These are phyloP conservation scores for Yponomeuta sedellus DNA, from an alignment of 2,888 invertebrate genomes.

Conservation along the genomic window DNA sequence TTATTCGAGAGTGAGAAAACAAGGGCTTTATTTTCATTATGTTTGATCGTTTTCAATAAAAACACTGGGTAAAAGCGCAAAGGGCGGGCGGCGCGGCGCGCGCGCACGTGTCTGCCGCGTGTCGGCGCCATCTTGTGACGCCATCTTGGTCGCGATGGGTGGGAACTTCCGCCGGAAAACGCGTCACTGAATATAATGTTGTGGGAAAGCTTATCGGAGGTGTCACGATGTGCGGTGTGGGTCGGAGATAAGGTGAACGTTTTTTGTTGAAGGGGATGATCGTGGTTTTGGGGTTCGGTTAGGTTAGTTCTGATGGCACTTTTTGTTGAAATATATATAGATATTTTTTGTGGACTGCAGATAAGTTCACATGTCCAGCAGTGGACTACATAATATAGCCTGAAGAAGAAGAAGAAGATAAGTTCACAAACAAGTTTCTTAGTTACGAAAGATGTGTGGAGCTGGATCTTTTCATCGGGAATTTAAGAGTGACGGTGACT, in stretches of 20 bases:
- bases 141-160: conserved; percentile 61
- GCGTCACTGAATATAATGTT: conserved; percentile 39
- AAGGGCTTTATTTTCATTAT: conserved; percentile 60
- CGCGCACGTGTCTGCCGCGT: conserved; percentile 45
- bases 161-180: conserved; percentile 64
- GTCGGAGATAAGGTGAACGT: conserved; percentile 6
- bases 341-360: too few species aligned
- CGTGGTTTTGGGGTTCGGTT: not conserved
- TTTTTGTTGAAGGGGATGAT: not conserved
- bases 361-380: too few species aligned
- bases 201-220: conserved; percentile 58
- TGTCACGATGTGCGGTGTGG: conserved; percentile 23
- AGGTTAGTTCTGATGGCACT: not conserved
- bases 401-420: too few species aligned
- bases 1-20: conserved; percentile 62
- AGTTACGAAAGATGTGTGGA: too few species aligned
- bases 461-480: too few species aligned
- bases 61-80: conserved; percentile 48
- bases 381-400: too few species aligned
- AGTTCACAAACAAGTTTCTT: too few species aligned
- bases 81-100: conserved; percentile 43
- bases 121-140: conserved; percentile 43
- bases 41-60: conserved; percentile 70
- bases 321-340: too few species aligned
- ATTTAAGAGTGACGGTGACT: too few species aligned